Percentiles rank a stretch among this genome's conserved stretches.
phyloP scores from a whole-genome alignment of 1,140 invertebrate species.

The Diachasma alloeum region DNA sequence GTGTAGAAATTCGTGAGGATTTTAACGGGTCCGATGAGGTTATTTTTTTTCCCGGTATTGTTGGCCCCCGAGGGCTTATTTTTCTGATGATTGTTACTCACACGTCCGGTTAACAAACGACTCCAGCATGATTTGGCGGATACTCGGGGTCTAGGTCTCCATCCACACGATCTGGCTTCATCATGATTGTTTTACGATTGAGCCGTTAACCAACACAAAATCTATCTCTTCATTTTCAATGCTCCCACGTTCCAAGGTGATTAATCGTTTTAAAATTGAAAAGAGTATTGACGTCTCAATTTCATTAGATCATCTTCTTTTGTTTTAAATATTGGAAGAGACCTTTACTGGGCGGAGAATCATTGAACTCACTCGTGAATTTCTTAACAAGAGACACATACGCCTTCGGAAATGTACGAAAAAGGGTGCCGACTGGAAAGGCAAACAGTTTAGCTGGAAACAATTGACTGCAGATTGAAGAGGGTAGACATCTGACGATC shows the following conservation, averaged over 20 bases:
- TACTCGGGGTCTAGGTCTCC: constrained; percentile 33
- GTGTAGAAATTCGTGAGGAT: background rate
- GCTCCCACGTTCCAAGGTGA: constrained; percentile 41
- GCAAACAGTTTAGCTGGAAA: constrained; percentile 68
- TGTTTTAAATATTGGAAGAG: background rate
- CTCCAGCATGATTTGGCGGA: constrained; percentile 63
- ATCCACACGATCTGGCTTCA: constrained; percentile 6
- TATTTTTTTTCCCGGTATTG: background rate
- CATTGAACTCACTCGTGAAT: background rate
- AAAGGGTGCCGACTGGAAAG: constrained; percentile 64
- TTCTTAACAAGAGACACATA: constrained; percentile 57
- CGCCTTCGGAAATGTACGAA: constrained; percentile 40
- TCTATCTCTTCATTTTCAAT: constrained; percentile 12
- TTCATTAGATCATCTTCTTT: constrained; percentile 28
- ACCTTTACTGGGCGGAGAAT: background rate
- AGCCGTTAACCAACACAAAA: constrained; percentile 53
- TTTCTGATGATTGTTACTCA: background rate
- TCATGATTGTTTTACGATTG: constrained; percentile 66
- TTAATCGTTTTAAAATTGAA: constrained; percentile 66
- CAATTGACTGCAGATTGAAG: constrained; percentile 67
- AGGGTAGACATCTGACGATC: constrained; percentile 46
- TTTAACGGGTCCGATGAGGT: background rate
- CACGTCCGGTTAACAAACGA: constrained; percentile 60
- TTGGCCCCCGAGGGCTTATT: background rate
- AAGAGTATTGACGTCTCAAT: constrained; percentile 57